Conservation (phyloP, 2,888 invertebrate genomes). For the Agrochola lota region DNA sequence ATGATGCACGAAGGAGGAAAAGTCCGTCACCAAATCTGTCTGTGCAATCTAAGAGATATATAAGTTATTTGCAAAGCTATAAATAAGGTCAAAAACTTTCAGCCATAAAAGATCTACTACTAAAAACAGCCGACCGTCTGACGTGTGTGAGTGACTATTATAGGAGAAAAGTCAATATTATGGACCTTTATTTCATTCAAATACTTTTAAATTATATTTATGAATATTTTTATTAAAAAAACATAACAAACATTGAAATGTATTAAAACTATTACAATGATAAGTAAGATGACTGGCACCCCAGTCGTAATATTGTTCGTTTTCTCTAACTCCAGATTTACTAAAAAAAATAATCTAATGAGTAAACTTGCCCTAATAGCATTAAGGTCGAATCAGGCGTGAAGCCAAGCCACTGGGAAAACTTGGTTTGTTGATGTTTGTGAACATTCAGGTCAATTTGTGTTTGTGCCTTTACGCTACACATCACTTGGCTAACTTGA, state of each 20-base stretch:
- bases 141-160: background rate
- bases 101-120: background rate
- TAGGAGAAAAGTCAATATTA: background rate
- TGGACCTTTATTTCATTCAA: too few species aligned
- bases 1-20: background rate
- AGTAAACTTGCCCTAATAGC: constrained; percentile 13
- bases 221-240: too few species aligned
- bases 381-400: constrained; percentile 19
- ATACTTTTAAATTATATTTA: too few species aligned
- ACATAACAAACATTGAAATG: too few species aligned
- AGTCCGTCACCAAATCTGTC: background rate
- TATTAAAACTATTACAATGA: background rate
- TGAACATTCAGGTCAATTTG: constrained; percentile 39
- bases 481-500: constrained; percentile 2
- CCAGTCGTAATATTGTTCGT: background rate
- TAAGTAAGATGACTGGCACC: background rate
- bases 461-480: constrained; percentile 31
- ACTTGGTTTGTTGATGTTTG: constrained; percentile 30
- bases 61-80: background rate
- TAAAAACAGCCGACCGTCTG: background rate
- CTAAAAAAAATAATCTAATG: constrained; percentile 1
- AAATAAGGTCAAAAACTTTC: too few species aligned
- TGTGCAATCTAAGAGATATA: background rate
- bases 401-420: constrained; percentile 3
- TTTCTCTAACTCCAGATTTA: background rate